Evolutionary conservation across 2,797 vertebrate species (phyloP).

Genomic region (Fistularia commersonii): DNA sequence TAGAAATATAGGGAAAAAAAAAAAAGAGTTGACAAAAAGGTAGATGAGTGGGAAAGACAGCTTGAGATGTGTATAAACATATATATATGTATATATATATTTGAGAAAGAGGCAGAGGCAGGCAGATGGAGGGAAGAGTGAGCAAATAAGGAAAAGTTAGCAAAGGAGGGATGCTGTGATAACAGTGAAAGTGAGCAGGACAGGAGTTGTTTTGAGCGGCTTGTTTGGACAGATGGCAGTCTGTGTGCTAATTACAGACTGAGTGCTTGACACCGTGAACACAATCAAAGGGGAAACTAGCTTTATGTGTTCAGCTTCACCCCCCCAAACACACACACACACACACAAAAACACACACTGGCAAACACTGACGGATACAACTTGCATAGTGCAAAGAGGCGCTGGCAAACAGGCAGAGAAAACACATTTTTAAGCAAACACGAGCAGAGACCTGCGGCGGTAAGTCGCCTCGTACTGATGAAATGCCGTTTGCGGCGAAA

Average conservation of each 20-base stretch:
- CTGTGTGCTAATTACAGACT: slow-evolving; percentile 75
- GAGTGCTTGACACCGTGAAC: slow-evolving; percentile 70
- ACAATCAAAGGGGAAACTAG: slow-evolving; percentile 68
- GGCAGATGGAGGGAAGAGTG: slow-evolving; percentile 56
- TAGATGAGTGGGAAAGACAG: slow-evolving; percentile 26
- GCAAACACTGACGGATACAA: too few relatives aligned
- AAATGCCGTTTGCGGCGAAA: too few relatives aligned
- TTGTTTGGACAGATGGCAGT: slow-evolving; percentile 77
- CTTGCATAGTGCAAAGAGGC: slow-evolving; percentile 1
- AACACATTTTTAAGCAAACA: too few relatives aligned
- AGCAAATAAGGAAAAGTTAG: slow-evolving; percentile 56
- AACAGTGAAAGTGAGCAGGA: slow-evolving; percentile 54
- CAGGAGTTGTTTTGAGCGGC: slow-evolving; percentile 59
- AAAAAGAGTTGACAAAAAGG: slow-evolving; percentile 19
- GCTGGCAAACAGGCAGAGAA: too few relatives aligned
- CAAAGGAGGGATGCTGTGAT: slow-evolving; percentile 48
- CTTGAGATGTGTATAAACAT: not conserved
- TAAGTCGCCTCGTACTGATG: too few relatives aligned
- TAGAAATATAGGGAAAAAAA: slow-evolving; percentile 12
- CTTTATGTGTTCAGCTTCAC: slow-evolving; percentile 71
- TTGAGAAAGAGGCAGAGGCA: slow-evolving; percentile 24
- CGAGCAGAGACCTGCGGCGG: slow-evolving; percentile 4
- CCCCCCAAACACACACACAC: slow-evolving; percentile 46
- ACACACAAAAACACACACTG: slow-evolving; percentile 40
- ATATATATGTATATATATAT: slow-evolving; percentile 19